Evolutionary conservation across 2,888 invertebrate genomes (phyloP), one percentile per base, ranked within the genome.

Genomic region (Oeneis ivallda): DNA sequence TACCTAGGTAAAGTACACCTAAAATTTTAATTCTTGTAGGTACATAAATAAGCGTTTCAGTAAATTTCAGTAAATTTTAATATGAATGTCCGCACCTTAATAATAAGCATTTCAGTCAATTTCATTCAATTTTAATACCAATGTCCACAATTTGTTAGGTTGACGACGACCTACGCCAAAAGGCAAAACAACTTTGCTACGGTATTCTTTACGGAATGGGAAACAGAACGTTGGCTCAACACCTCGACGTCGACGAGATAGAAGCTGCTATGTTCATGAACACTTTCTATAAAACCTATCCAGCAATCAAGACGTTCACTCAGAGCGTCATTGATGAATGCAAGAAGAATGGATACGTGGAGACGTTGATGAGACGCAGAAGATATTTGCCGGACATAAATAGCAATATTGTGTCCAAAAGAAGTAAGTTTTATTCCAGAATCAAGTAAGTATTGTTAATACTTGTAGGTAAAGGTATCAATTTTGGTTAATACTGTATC

Each of bases 161-260:
- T 0, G 95, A 95, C 47, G 94, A 95, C 64, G 93, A 94, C 65
- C 92, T 97, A 74, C 93, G 99, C 54, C 96, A 98, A 78, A 95
- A 96, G 78, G 96, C 98, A 5, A 98, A 98, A 85, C 95, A 98
- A 87, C 94, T 99, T 39, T 98, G 98, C 82, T 99, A 99, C 86
- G 99, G 98, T 7, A 97, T 99, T 77, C 95, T 99, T 65, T 99
- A 99, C 83, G 99, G 99, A 8, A 99, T 99, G 95, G 98, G 99
- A 2, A 93, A 94, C 66, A 96, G 94, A 77, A 93, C 96, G 0
- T 89, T 99, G 39, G 94, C 96, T 0, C 96, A 96, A 68, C 94
- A 95, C 70, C 90, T 99, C 43, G 94, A 94, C 64, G 94, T 98
- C 10, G 93, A 93, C 0, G 96, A 96, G 83, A 89, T 94, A 56